These are phyloP conservation scores for Druceiella hillmani DNA, from an alignment of 2,888 invertebrate species.

Conservation along the genomic window DNA sequence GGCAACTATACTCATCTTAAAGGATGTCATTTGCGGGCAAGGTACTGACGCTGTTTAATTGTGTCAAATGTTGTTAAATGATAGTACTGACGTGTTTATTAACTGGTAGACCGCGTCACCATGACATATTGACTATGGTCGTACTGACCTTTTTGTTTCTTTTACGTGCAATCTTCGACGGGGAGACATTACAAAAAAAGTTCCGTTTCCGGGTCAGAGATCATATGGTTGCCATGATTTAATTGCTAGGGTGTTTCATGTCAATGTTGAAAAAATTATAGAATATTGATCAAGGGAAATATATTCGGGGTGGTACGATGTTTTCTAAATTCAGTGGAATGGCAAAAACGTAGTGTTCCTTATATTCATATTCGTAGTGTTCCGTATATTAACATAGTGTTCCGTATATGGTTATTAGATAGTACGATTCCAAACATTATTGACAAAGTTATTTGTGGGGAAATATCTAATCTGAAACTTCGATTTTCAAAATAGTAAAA, in stretches of 20 bases:
- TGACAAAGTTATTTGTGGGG: neutral
- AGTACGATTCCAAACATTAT: neutral
- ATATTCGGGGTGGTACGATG: neutral
- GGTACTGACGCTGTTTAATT: neutral
- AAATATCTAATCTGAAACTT: neutral
- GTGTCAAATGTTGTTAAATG: neutral
- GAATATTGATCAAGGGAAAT: neutral
- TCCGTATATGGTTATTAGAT: neutral
- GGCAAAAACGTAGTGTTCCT: neutral
- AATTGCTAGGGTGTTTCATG: neutral
- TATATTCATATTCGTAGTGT: neutral
- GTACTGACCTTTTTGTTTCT: neutral
- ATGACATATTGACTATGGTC: neutral
- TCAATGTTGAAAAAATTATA: neutral
- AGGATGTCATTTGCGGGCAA: neutral
- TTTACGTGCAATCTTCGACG: conserved; percentile 1
- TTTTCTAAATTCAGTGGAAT: neutral
- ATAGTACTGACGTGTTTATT: neutral
- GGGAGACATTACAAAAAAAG: neutral
- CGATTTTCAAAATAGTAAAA: neutral
- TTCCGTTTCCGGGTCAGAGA: conserved; percentile 1
- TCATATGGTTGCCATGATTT: neutral
- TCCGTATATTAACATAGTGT: no score
- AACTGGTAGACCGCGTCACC: neutral
- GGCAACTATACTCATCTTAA: neutral